Percentiles rank a stretch among this genome's conserved stretches.
phyloP scores from a whole-genome alignment of 1,140 invertebrate species.

The Saccostrea glomerata region DNA sequence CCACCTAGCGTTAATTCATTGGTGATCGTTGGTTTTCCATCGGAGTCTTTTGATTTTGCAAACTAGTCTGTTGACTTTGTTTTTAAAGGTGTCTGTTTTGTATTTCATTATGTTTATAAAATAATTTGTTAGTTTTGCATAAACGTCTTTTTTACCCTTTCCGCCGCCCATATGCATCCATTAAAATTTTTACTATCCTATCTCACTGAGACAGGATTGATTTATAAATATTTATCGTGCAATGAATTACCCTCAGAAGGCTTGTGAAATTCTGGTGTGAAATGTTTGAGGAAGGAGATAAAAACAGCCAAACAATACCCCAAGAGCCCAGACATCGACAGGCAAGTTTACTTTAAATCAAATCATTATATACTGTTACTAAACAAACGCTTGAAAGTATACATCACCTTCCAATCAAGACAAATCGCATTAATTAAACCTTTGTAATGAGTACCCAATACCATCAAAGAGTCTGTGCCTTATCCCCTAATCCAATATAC shows the following conservation, averaged over 20 bases:
- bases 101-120: too few species aligned
- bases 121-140: too few species aligned
- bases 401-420: conserved; percentile 14
- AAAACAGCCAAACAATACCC: conserved; percentile 1
- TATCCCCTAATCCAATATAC: conserved; percentile 2
- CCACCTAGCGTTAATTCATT: too few species aligned
- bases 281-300: conserved; percentile 6
- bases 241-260: conserved; percentile 7
- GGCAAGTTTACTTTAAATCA: neutral
- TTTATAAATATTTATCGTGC: conserved; percentile 22
- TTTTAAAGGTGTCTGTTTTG: too few species aligned
- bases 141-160: too few species aligned
- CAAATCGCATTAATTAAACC: conserved; percentile 25
- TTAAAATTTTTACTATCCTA: neutral
- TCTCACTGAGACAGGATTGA: neutral
- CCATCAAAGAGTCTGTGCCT: conserved; percentile 13
- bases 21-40: too few species aligned
- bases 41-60: too few species aligned
- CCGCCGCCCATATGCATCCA: neutral
- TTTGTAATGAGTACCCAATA: neutral
- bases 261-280: neutral
- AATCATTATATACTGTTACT: conserved; percentile 22
- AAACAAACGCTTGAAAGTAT: neutral
- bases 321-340: neutral
- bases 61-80: too few species aligned